phyloP scores from a whole-genome alignment of 2,113 vertebrate genomes.

The Daubentonia madagascariensis region DNA sequence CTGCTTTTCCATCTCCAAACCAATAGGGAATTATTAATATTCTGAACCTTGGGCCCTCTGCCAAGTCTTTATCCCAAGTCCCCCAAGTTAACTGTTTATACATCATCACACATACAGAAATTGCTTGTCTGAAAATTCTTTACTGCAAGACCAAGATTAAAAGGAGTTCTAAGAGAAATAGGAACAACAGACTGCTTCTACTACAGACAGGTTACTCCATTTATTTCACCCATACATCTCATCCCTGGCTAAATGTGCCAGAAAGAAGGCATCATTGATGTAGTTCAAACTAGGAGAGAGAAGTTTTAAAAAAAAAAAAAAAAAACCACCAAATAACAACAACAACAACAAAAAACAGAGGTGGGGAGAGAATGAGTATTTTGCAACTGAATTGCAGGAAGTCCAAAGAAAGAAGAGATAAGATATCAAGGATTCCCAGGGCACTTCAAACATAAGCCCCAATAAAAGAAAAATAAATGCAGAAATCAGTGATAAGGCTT shows the following conservation, averaged over 20 bases:
- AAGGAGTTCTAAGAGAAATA: not conserved
- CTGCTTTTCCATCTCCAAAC: not conserved
- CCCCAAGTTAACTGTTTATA: not conserved
- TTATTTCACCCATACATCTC: not conserved
- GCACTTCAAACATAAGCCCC: not conserved
- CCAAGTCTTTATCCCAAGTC: not conserved
- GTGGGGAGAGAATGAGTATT: not conserved
- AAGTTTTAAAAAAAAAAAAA: not conserved
- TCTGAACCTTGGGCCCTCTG: not conserved
- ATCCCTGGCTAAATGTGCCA: not conserved
- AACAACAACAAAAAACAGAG: not conserved
- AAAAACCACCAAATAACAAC: not conserved
- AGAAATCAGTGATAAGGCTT: constrained; percentile 26
- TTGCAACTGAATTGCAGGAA: not conserved
- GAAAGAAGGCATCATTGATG: not conserved
- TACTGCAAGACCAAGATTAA: not conserved
- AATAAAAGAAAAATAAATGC: not conserved
- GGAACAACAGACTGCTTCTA: not conserved
- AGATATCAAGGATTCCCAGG: not conserved
- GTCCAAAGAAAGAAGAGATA: not conserved
- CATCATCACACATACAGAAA: not conserved
- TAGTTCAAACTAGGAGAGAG: not conserved
- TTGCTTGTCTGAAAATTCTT: not conserved
- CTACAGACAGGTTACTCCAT: not conserved
- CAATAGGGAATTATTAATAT: not conserved